Conservation (phyloP, 2,888 invertebrate genomes). For the Mesorhabditis sp. region DNA sequence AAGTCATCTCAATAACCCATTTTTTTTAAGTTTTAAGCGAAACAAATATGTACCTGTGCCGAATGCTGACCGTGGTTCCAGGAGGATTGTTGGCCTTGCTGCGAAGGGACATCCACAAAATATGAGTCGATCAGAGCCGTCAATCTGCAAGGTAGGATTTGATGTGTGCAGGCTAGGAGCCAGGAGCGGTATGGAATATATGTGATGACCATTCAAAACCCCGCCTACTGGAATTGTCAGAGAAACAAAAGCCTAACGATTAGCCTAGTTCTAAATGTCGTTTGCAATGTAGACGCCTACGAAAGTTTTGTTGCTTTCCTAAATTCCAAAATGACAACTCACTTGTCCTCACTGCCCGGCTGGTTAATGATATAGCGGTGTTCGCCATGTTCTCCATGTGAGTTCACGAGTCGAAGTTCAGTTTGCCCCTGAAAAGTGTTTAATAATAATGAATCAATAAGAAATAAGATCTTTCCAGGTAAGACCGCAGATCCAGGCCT, state of each 20-base stretch:
- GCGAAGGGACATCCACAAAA: neutral
- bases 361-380: constrained; percentile 6
- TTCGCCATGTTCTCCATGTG: constrained; percentile 2
- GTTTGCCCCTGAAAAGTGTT: neutral
- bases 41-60: too few relatives aligned
- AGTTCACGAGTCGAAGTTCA: neutral
- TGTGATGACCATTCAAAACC: too few relatives aligned
- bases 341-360: neutral
- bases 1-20: neutral
- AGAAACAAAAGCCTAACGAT: too few relatives aligned
- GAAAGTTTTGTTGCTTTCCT: too few relatives aligned
- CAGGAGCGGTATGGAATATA: neutral
- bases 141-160: neutral
- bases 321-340: neutral
- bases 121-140: constrained; percentile 4
- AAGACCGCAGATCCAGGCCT: too few relatives aligned
- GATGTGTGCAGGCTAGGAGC: neutral
- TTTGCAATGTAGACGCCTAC: too few relatives aligned
- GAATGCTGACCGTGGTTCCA: neutral
- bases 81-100: neutral
- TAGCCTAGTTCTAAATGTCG: too few relatives aligned
- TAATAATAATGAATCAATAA: too few relatives aligned
- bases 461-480: too few relatives aligned
- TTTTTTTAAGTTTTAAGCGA: neutral
- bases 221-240: too few relatives aligned